Evolutionary conservation across 2,888 invertebrate genomes (phyloP).

Genomic region (Sminthurides aquaticus): DNA sequence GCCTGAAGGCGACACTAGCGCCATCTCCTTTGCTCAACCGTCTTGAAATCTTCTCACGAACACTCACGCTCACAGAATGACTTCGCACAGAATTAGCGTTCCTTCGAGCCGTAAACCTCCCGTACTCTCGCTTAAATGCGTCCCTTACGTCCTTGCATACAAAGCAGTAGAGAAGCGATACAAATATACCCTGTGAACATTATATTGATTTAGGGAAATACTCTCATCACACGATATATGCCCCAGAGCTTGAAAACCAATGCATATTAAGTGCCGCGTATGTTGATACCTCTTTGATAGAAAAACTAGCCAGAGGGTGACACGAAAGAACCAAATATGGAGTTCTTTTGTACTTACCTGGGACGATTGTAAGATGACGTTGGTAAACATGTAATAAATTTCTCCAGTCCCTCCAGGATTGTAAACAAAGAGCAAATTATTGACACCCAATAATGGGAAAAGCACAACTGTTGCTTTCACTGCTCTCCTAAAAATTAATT

Average conservation of each 20-base stretch:
- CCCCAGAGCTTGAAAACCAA: no score
- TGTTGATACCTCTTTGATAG: no score
- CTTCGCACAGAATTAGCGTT: conserved; percentile 2
- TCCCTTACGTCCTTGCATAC: conserved; percentile 8
- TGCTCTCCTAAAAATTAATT: conserved; percentile 43
- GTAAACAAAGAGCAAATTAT: conserved; percentile 51
- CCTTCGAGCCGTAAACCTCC: not conserved
- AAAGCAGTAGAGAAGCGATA: conserved; percentile 8
- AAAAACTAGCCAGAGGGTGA: not conserved
- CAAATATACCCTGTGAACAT: not conserved
- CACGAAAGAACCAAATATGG: not conserved
- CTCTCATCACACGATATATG: no score
- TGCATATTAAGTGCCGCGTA: no score
- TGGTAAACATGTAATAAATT: conserved; percentile 34
- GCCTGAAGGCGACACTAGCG: not conserved
- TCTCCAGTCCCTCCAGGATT: conserved; percentile 39
- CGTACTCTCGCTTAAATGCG: not conserved
- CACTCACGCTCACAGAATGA: not conserved
- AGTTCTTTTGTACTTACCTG: no score
- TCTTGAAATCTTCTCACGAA: not conserved
- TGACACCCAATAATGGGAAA: conserved; percentile 53
- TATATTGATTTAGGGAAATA: no score
- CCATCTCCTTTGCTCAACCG: not conserved
- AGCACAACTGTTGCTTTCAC: conserved; percentile 53
- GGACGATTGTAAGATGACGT: conserved; percentile 33